Evolutionary conservation across 2,888 invertebrate genomes (phyloP).

Genomic region (Macrophya alboannulata): DNA sequence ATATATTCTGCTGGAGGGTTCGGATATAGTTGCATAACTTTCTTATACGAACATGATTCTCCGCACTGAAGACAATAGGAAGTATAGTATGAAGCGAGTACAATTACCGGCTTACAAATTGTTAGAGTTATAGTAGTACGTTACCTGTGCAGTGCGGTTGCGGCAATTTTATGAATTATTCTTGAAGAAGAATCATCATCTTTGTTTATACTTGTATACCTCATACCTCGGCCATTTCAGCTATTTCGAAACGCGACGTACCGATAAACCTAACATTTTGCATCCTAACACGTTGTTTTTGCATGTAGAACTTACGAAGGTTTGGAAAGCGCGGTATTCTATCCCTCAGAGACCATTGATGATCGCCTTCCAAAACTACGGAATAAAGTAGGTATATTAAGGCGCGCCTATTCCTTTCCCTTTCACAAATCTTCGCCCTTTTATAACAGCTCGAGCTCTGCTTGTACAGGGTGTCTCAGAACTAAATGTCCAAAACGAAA

Average conservation of each 20-base stretch:
- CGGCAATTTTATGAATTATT: slow-evolving; percentile 37
- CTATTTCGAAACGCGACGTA: neutral
- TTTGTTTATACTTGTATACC: slow-evolving; percentile 14
- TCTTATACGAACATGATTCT: slow-evolving; percentile 4
- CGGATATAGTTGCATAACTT: slow-evolving; percentile 9
- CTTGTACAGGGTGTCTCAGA: no score
- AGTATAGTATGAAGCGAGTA: slow-evolving; percentile 15
- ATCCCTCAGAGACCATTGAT: neutral
- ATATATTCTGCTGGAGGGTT: neutral
- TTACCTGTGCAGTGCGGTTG: slow-evolving; percentile 29
- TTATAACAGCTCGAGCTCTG: neutral
- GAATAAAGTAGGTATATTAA: neutral
- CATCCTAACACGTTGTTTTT: neutral
- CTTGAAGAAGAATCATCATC: slow-evolving; percentile 21
- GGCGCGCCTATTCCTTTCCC: slow-evolving; percentile 39
- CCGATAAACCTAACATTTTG: neutral
- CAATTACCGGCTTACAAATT: slow-evolving; percentile 35
- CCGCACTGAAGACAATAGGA: slow-evolving; percentile 19
- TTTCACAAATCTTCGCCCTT: slow-evolving; percentile 29
- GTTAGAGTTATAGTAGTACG: slow-evolving; percentile 26
- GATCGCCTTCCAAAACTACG: neutral
- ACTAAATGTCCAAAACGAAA: no score
- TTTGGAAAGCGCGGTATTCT: neutral
- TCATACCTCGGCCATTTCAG: neutral
- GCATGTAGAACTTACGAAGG: neutral